Evolutionary conservation across 2,113 vertebrate genomes (phyloP).

Genomic region (Ailuropoda melanoleuca): DNA sequence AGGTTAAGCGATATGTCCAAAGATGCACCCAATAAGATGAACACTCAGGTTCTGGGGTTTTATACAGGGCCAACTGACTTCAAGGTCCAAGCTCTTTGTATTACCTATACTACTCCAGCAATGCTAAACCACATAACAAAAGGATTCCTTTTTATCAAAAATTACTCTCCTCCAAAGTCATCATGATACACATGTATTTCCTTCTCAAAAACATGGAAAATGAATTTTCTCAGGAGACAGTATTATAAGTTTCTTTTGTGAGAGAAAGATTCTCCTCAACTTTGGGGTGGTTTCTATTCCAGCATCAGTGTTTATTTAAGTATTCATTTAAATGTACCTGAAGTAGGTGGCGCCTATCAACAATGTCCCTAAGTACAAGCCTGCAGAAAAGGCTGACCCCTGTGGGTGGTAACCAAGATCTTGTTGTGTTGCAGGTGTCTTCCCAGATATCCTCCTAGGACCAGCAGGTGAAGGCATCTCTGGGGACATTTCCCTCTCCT

Average conservation of each 20-base stretch:
- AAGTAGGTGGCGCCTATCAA: neutral
- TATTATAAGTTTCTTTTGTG: neutral
- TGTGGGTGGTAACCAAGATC: neutral
- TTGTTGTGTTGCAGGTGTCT: neutral
- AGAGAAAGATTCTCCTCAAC: neutral
- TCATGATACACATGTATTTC: neutral
- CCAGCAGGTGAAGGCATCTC: neutral
- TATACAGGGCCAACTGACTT: neutral
- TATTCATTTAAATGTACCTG: neutral
- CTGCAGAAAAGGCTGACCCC: neutral
- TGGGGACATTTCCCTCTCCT: neutral
- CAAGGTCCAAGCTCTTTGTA: neutral
- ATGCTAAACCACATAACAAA: neutral
- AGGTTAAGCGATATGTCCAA: neutral
- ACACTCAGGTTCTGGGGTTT: neutral
- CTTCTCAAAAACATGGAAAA: slow-evolving; percentile 2
- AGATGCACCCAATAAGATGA: neutral
- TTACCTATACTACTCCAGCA: too few species aligned
- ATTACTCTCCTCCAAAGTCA: neutral
- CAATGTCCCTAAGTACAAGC: neutral
- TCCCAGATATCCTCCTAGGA: neutral
- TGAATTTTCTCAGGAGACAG: neutral
- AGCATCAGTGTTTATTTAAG: neutral
- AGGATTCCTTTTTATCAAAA: neutral
- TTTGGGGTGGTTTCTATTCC: neutral